Conservation (phyloP, 2,888 invertebrate species). For the Papilio demoleus region DNA sequence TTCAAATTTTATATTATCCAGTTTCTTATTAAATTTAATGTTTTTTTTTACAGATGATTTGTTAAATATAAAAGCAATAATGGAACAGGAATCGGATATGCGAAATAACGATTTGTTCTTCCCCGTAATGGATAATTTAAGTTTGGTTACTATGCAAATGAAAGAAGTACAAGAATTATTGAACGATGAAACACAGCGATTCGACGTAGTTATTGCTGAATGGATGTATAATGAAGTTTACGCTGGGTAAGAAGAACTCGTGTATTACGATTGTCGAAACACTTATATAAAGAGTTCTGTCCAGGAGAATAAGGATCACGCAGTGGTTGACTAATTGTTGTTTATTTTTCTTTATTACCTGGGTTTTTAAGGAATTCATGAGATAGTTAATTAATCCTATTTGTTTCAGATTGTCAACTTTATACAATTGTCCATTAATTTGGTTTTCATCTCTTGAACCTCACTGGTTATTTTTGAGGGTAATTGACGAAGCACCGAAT, state of each 20-base stretch:
- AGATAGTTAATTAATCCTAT: no score
- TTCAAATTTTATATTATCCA: no score
- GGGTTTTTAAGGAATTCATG: no score
- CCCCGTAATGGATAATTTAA: constrained; percentile 30
- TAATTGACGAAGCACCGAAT: constrained; percentile 60
- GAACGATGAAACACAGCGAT: constrained; percentile 51
- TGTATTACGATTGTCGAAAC: no score
- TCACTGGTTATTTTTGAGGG: constrained; percentile 54
- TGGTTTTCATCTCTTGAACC: constrained; percentile 47
- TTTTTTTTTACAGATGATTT: constrained; percentile 25
- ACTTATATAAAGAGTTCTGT: no score
- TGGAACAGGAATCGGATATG: constrained; percentile 29
- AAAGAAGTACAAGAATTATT: constrained; percentile 44
- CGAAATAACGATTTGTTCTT: constrained; percentile 23
- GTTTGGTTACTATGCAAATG: constrained; percentile 30
- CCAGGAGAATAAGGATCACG: no score
- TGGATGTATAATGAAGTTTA: constrained; percentile 56
- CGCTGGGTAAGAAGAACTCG: constrained; percentile 31
- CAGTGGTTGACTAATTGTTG: no score
- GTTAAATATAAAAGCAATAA: constrained; percentile 33
- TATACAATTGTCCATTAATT: constrained; percentile 47
- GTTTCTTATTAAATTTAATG: no score
- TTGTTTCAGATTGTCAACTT: constrained; percentile 42
- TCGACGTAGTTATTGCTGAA: constrained; percentile 62
- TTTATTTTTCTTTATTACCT: no score